Conservation (phyloP, 2,797 vertebrate species). For the Mycteria americana region DNA sequence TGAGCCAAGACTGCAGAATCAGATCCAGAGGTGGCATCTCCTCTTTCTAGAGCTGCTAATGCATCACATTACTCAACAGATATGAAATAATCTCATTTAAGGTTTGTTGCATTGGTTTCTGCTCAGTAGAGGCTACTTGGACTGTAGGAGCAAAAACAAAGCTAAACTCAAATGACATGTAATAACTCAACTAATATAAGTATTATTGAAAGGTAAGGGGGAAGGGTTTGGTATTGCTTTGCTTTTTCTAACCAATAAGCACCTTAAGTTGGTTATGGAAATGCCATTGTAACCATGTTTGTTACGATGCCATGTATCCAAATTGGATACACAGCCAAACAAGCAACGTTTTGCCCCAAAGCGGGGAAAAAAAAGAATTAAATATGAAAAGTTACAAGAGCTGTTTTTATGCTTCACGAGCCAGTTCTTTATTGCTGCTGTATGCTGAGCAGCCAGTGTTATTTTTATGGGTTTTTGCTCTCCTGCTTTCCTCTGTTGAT, state of each 20-base stretch:
- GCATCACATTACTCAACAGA: not conserved
- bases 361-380: not conserved
- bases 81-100: not conserved
- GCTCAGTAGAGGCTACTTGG: not conserved
- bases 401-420: not conserved
- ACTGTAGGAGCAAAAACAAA: not conserved
- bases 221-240: not conserved
- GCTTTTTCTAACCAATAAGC: not conserved
- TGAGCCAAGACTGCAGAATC: not conserved
- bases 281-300: not conserved
- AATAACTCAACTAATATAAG: not conserved
- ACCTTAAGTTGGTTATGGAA: not conserved
- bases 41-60: not conserved
- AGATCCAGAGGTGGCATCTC: not conserved
- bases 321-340: not conserved
- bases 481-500: not conserved
- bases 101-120: not conserved
- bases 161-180: not conserved
- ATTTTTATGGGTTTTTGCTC: not conserved
- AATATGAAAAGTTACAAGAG: not conserved
- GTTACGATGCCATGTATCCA: too few relatives aligned
- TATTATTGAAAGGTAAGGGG: not conserved
- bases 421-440: not conserved
- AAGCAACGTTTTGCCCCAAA: not conserved
- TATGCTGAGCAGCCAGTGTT: not conserved